Conservation (phyloP, 2,888 invertebrate species). For the Euplexia lucipara region DNA sequence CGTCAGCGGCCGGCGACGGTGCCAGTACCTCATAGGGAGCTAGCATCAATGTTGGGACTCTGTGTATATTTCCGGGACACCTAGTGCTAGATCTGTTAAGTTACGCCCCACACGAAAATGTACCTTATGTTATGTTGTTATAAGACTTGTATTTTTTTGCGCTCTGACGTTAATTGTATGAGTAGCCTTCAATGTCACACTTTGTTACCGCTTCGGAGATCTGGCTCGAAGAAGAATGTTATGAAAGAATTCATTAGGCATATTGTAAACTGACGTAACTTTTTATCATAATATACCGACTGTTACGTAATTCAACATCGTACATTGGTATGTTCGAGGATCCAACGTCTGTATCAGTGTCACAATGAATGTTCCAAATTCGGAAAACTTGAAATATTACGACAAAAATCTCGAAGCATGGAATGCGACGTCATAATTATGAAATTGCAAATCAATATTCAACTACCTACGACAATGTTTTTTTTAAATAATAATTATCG, state of each 20-base stretch:
- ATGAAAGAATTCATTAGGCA: not conserved
- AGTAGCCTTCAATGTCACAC: not conserved
- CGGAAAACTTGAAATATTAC: not conserved
- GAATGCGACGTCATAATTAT: not conserved
- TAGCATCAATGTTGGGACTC: constrained; percentile 57
- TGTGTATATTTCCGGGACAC: constrained; percentile 63
- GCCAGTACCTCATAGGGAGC: constrained; percentile 68
- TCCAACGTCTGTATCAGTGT: not conserved
- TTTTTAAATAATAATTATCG: not conserved
- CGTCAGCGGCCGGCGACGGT: constrained; percentile 75
- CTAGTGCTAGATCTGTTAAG: constrained; percentile 65
- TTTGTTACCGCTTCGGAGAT: constrained; percentile 1
- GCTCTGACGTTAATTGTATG: constrained; percentile 28
- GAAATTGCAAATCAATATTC: not conserved
- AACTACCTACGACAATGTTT: constrained; percentile 3
- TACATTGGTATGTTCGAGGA: too few species aligned
- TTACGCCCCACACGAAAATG: constrained; percentile 65
- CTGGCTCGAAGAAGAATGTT: not conserved
- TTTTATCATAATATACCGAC: not conserved
- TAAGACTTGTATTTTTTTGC: constrained; percentile 53
- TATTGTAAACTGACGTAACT: not conserved
- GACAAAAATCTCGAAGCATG: not conserved
- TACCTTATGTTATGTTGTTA: constrained; percentile 67
- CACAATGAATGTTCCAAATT: constrained; percentile 10
- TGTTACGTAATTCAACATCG: not conserved